phyloP scores from a whole-genome alignment of 2,113 vertebrate species.

The Grallaria varia region DNA sequence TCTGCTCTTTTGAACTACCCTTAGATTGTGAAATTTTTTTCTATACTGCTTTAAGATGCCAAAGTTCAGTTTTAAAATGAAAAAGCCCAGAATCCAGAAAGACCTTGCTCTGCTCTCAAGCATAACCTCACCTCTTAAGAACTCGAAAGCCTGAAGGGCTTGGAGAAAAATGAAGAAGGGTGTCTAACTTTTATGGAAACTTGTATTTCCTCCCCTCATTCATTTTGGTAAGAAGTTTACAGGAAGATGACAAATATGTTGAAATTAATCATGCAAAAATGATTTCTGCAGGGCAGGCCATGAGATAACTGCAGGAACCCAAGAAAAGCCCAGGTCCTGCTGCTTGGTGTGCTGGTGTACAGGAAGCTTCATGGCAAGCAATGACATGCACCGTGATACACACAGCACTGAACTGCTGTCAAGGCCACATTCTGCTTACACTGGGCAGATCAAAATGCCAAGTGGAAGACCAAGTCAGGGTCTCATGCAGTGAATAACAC shows the following conservation, averaged over 20 bases:
- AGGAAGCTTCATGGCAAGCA: neutral
- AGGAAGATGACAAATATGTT: neutral
- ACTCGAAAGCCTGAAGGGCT: neutral
- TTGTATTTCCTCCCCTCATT: neutral
- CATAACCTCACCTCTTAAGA: neutral
- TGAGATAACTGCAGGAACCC: neutral
- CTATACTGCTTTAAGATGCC: neutral
- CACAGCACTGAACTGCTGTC: neutral
- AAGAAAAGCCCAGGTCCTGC: neutral
- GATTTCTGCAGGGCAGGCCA: neutral
- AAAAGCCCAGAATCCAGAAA: neutral
- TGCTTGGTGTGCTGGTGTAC: neutral
- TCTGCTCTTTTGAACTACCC: neutral
- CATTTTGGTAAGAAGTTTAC: neutral
- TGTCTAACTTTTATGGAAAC: neutral
- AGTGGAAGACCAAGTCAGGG: neutral
- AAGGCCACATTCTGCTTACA: neutral
- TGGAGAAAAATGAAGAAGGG: neutral
- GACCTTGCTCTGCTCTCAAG: neutral
- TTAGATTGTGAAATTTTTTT: neutral
- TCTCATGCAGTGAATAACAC: neutral
- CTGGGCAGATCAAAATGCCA: neutral
- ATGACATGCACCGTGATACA: rapidly evolving
- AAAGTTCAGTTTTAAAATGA: neutral
- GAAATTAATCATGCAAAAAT: neutral